phyloP scores from a whole-genome alignment of 1,140 invertebrate species.

The Acyrthosiphon pisum region DNA sequence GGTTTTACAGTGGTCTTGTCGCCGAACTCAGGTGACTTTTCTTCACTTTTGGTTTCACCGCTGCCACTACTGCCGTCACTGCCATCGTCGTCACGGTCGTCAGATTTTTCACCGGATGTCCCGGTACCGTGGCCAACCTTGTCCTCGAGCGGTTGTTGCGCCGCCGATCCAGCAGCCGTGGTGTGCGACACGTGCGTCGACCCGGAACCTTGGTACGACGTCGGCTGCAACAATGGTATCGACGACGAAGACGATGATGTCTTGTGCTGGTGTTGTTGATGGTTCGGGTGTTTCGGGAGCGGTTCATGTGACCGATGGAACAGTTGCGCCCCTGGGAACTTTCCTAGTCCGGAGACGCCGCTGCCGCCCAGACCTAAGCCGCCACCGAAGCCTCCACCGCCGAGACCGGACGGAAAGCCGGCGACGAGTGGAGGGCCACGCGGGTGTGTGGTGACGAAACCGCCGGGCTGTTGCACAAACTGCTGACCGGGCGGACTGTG shows the following conservation, averaged over 20 bases:
- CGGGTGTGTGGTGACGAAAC: not conserved
- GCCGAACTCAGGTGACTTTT: not conserved
- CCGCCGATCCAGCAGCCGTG: not conserved
- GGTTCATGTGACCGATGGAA: slow-evolving; percentile 39
- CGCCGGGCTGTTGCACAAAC: not conserved
- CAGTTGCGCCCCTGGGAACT: not conserved
- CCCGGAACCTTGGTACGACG: not conserved
- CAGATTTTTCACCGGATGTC: slow-evolving; percentile 16
- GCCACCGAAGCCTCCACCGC: not conserved
- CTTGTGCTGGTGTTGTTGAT: slow-evolving; percentile 9
- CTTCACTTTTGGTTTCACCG: not conserved
- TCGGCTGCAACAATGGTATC: no score
- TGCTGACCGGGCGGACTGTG: not conserved
- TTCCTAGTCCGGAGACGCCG: not conserved
- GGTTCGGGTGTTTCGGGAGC: not conserved
- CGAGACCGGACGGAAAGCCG: not conserved
- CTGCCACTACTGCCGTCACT: not conserved
- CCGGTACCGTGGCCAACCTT: not conserved
- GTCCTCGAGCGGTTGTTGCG: slow-evolving; percentile 38
- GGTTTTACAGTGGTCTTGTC: slow-evolving; percentile 25
- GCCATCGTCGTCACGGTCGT: not conserved
- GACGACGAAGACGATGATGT: not conserved
- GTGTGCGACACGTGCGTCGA: not conserved
- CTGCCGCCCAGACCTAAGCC: not conserved
- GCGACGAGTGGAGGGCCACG: not conserved